Conservation (phyloP, 2,797 vertebrate species). For the Paedocypris micromegethes region DNA sequence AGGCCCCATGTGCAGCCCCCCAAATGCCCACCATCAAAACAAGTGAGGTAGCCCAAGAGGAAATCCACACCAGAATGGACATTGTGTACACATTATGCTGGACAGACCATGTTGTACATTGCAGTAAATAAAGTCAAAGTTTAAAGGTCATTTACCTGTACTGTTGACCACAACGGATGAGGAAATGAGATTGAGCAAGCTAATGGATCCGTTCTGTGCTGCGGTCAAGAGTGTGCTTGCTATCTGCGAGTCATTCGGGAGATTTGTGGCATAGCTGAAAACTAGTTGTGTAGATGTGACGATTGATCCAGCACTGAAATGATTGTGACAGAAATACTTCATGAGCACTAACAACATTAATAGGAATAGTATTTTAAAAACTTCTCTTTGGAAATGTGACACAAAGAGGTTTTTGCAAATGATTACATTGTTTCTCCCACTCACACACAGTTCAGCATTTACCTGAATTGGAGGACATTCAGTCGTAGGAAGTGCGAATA, state of each 20-base stretch:
- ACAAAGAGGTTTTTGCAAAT: not conserved
- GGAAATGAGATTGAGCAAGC: not conserved
- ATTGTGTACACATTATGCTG: no score
- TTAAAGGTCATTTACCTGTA: no score
- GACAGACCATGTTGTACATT: no score
- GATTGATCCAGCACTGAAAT: conserved; percentile 7
- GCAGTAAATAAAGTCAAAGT: no score
- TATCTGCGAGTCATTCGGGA: not conserved
- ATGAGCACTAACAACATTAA: not conserved
- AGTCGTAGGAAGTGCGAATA: not conserved
- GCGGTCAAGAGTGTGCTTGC: not conserved
- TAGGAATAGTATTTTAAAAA: not conserved
- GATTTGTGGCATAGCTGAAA: not conserved
- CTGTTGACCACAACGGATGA: no score
- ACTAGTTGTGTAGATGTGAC: not conserved
- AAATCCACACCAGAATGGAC: no score
- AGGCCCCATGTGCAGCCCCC: no score
- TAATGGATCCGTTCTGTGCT: not conserved
- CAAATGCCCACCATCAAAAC: no score
- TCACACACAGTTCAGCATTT: not conserved
- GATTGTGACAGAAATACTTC: not conserved
- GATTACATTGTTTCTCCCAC: not conserved
- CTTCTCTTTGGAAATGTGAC: no score
- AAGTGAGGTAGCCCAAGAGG: no score
- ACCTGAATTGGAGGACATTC: not conserved